Conservation (phyloP, 1,140 invertebrate species). For the Sesamia nonagrioides region DNA sequence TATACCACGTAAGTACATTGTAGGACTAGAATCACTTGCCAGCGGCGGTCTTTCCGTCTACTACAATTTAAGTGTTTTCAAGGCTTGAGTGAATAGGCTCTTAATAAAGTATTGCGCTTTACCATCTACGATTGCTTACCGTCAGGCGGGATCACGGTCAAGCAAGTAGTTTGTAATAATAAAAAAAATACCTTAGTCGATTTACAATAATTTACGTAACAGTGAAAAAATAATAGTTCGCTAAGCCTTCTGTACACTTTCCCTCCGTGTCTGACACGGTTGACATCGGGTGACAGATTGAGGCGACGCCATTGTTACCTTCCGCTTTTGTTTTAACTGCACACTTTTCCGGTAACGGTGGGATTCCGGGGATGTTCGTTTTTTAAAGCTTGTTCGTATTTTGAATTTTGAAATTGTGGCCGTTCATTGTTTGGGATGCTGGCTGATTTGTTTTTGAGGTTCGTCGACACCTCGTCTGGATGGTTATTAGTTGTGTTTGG, state of each 20-base stretch:
- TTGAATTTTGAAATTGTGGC: constrained; percentile 25
- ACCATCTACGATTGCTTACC: too few relatives aligned
- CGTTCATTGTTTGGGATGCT: constrained; percentile 17
- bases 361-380: constrained; percentile 4
- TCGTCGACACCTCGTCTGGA: not conserved
- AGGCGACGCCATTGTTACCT: constrained; percentile 44
- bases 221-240: not conserved
- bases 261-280: not conserved
- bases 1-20: too few relatives aligned
- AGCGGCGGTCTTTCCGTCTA: too few relatives aligned
- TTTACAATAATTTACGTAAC: too few relatives aligned
- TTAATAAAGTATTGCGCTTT: too few relatives aligned
- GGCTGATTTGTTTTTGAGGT: constrained; percentile 22
- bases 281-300: constrained; percentile 43
- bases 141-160: too few relatives aligned
- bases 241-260: not conserved
- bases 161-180: too few relatives aligned
- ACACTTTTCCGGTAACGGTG: constrained; percentile 39
- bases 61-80: too few relatives aligned
- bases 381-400: constrained; percentile 20
- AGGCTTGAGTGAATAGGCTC: too few relatives aligned
- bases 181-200: not conserved
- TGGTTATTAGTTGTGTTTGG: not conserved
- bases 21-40: too few relatives aligned
- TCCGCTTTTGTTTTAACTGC: constrained; percentile 45